phyloP scores from a whole-genome alignment of 2,113 vertebrate species.

The Hyperopisus bebe region DNA sequence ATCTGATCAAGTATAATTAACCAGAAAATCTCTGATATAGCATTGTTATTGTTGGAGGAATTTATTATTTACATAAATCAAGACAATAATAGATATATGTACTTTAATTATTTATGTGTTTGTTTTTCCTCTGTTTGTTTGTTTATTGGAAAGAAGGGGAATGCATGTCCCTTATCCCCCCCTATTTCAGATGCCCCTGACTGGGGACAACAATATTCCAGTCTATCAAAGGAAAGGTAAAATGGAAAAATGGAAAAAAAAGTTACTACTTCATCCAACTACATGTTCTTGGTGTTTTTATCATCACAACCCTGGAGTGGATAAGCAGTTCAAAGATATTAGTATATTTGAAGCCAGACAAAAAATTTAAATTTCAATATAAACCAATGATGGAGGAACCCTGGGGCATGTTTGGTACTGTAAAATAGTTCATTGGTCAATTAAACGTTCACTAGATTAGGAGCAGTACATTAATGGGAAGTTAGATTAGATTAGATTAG shows the following conservation, averaged over 20 bases:
- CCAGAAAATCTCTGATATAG: too few relatives aligned
- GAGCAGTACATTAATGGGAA: background rate
- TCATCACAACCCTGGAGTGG: background rate
- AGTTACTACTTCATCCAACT: background rate
- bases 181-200: background rate
- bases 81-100: background rate
- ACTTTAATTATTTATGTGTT: background rate
- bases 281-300: background rate
- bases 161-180: background rate
- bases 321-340: background rate
- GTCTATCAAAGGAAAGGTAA: background rate
- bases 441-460: background rate
- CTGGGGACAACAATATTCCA: background rate
- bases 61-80: background rate
- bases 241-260: background rate
- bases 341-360: background rate
- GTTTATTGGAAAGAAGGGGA: background rate
- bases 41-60: too few relatives aligned
- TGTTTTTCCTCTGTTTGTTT: background rate
- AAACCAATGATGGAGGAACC: background rate
- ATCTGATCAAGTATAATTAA: too few relatives aligned
- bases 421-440: background rate
- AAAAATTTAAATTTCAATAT: background rate
- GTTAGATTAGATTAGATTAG: too few relatives aligned
- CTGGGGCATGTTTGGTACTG: background rate